Percentiles rank a stretch among this genome's conserved stretches.
These are phyloP conservation scores for Lamellibrachia columna DNA, from an alignment of 2,888 invertebrate genomes.

Conservation along the genomic window DNA sequence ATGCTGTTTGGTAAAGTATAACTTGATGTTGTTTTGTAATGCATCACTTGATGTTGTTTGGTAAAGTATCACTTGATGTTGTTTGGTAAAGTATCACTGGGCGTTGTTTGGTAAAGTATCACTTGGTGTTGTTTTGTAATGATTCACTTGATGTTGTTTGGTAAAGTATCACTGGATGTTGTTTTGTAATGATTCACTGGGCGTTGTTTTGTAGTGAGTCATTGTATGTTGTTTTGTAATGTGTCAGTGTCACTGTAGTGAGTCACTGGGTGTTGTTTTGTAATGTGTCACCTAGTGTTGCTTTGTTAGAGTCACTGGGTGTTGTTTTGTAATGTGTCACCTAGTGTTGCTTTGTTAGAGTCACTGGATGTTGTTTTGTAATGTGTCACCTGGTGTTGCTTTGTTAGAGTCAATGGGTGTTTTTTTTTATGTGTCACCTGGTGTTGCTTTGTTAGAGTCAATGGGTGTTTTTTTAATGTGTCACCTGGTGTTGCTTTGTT, in stretches of 20 bases:
- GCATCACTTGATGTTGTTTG: neutral
- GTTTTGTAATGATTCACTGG: neutral
- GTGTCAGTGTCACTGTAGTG: neutral
- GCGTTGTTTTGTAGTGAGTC: neutral
- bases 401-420: neutral
- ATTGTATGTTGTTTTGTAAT: neutral
- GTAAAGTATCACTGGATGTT: too few relatives aligned
- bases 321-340: neutral
- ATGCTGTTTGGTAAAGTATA: neutral
- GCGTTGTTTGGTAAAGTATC: neutral
- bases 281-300: neutral
- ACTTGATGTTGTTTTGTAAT: neutral
- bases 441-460: too few relatives aligned
- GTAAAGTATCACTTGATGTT: neutral
- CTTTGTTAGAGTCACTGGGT: neutral
- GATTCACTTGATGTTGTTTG: too few relatives aligned
- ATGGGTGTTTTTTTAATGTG: neutral
- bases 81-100: neutral
- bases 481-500: neutral
- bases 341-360: neutral
- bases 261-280: too few relatives aligned
- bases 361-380: neutral
- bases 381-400: neutral
- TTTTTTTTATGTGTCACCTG: neutral
- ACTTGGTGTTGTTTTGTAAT: too few relatives aligned